These are phyloP conservation scores for Busseola fusca DNA, from an alignment of 2,888 invertebrate species.

Conservation along the genomic window DNA sequence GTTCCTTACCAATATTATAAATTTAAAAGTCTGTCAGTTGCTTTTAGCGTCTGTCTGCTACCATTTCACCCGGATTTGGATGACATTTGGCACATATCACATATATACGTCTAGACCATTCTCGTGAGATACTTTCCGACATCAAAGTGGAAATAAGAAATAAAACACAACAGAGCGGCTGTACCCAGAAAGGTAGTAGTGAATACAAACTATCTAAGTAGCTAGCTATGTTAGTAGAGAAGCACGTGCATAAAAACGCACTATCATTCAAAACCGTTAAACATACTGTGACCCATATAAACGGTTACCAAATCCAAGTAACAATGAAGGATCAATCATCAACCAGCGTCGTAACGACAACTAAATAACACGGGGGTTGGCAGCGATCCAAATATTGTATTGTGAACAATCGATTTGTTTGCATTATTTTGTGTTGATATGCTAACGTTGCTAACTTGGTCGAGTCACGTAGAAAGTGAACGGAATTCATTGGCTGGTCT, in stretches of 20 bases:
- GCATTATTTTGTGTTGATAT: conserved; percentile 48
- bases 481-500: conserved; percentile 48
- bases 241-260: no score
- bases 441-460: conserved; percentile 38
- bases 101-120: no score
- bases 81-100: neutral
- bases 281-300: conserved; percentile 54
- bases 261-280: conserved; percentile 38
- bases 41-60: no score
- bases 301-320: conserved; percentile 52
- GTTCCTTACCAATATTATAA: no score
- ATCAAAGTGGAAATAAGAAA: neutral
- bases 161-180: neutral
- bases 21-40: no score
- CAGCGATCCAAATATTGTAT: conserved; percentile 58
- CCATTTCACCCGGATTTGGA: no score
- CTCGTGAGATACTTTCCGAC: neutral
- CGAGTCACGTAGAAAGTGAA: conserved; percentile 62
- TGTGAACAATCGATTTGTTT: conserved; percentile 57
- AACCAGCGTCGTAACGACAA: conserved; percentile 43
- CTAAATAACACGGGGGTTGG: conserved; percentile 58
- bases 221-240: no score
- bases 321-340: conserved; percentile 62
- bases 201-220: neutral
- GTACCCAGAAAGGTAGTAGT: neutral